Conservation (phyloP, 2,113 vertebrate species). For the Galeopterus variegatus region DNA sequence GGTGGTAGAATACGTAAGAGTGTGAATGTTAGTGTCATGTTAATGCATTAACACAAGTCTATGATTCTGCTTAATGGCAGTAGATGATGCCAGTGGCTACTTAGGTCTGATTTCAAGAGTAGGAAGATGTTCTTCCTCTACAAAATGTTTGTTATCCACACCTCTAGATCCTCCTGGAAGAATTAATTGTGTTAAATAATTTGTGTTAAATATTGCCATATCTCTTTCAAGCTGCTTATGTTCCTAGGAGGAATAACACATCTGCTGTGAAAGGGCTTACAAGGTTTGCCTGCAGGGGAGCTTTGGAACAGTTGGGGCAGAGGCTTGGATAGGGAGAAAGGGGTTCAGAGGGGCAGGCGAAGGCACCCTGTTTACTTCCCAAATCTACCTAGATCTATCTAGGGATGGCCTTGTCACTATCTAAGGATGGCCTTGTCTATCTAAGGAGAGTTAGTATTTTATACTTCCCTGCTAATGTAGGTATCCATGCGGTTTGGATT, state of each 20-base stretch:
- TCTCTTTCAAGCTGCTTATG: conserved; percentile 6
- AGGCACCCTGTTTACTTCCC: neutral
- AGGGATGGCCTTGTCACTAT: neutral
- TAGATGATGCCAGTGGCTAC: neutral
- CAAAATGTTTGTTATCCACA: neutral
- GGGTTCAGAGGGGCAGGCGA: neutral
- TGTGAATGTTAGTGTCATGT: neutral
- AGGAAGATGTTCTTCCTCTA: neutral
- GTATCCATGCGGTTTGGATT: conserved; percentile 27
- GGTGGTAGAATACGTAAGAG: neutral
- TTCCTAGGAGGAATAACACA: neutral
- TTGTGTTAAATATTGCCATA: neutral
- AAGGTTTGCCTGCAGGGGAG: neutral
- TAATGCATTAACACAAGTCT: neutral
- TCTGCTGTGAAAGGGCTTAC: neutral
- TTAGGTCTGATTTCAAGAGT: conserved; percentile 12
- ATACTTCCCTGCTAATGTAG: neutral
- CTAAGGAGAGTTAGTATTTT: neutral
- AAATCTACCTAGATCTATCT: neutral
- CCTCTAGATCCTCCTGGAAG: neutral
- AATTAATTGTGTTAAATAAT: conserved; percentile 58
- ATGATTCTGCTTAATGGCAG: neutral
- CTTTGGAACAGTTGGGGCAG: neutral
- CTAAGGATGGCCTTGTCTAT: neutral
- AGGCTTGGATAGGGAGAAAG: neutral